These are phyloP conservation scores for Halocynthia aurantium DNA, from an alignment of 23 tunicate genomes.

Conservation along the genomic window DNA sequence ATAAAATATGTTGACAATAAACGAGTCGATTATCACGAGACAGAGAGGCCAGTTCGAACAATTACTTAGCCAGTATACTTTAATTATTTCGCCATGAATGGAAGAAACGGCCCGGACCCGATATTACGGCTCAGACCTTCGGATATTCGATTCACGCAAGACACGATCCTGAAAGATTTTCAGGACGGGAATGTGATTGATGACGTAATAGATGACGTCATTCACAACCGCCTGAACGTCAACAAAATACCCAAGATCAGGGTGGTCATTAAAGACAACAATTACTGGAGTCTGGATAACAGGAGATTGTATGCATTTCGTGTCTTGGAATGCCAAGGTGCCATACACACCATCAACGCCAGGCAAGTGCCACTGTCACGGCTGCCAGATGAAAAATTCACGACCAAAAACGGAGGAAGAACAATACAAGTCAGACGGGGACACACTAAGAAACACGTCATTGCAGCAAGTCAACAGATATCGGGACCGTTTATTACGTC, in stretches of 20 bases:
- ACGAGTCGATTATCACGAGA: no score
- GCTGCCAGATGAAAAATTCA: constrained; percentile 10
- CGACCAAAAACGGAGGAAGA: constrained; percentile 25
- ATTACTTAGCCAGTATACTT: no score
- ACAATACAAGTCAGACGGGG: constrained; percentile 10
- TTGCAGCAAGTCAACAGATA: no score
- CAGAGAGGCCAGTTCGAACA: no score
- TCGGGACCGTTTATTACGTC: no score
- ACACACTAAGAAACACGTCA: constrained; percentile 4
- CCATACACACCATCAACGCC: background rate
- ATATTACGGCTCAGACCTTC: constrained; percentile 2
- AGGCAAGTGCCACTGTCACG: background rate
- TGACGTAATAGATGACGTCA: background rate
- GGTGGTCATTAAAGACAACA: constrained; percentile 2
- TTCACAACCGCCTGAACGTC: background rate
- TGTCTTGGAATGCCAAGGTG: constrained; percentile 3
- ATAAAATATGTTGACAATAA: no score
- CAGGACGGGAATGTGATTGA: constrained; percentile 18
- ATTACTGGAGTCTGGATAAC: constrained; percentile 21
- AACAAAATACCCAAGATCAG: constrained; percentile 3
- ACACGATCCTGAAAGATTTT: constrained; percentile 15
- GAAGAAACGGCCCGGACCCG: no score
- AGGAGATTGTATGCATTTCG: constrained; percentile 25
- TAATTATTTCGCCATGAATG: no score
- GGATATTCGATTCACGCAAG: constrained; percentile 26